Evolutionary conservation across 2,888 invertebrate species (phyloP).

Genomic region (Eupithecia insigniata): DNA sequence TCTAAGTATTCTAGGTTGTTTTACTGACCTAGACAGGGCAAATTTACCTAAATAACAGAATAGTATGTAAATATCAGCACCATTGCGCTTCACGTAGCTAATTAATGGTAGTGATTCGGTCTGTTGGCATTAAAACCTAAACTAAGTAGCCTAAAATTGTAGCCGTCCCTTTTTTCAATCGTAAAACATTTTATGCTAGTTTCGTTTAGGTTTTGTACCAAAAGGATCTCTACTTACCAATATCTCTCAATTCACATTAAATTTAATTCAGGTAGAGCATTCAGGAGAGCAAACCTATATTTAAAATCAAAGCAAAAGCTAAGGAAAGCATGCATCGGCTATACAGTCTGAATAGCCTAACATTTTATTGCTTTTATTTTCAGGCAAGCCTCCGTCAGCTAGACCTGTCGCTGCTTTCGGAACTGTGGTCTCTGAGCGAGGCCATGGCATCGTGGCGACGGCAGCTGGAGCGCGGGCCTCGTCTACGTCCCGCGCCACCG

Average conservation of each 20-base stretch:
- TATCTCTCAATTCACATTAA: too few species aligned
- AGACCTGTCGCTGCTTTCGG: slow-evolving; percentile 94
- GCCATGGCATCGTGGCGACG: slow-evolving; percentile 93
- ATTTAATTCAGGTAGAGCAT: too few species aligned
- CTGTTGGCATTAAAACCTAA: too few species aligned
- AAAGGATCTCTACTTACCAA: too few species aligned
- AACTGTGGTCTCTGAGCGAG: slow-evolving; percentile 96
- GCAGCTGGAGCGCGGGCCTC: slow-evolving; percentile 79
- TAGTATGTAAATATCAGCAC: background rate
- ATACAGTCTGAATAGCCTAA: slow-evolving; percentile 22
- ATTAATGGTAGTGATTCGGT: too few species aligned
- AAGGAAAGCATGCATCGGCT: background rate
- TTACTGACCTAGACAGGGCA: background rate
- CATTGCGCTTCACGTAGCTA: too few species aligned
- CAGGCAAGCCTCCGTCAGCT: slow-evolving; percentile 95
- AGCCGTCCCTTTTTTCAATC: too few species aligned
- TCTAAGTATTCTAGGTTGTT: background rate
- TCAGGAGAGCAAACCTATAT: too few species aligned
- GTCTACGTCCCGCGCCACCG: slow-evolving; percentile 81
- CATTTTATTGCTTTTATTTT: slow-evolving; percentile 57
- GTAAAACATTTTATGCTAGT: too few species aligned
- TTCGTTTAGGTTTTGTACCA: too few species aligned
- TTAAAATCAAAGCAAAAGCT: background rate
- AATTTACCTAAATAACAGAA: background rate
- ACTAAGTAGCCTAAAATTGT: too few species aligned